Percentiles rank a stretch among this genome's conserved stretches.
Conservation (phyloP, 2,797 vertebrate genomes). For the Thunnus albacares region DNA sequence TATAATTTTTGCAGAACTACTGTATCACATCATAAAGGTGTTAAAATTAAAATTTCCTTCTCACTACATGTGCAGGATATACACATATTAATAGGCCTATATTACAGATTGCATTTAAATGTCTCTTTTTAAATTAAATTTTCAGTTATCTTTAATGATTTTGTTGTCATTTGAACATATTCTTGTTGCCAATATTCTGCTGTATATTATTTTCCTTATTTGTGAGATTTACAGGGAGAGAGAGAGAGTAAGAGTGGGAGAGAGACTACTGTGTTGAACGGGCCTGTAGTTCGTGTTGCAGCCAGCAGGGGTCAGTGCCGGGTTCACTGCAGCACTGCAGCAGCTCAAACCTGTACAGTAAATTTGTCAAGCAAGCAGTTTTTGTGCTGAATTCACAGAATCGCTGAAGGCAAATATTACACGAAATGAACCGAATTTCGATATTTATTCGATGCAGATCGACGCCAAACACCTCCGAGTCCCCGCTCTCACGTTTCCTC, state of each 20-base stretch:
- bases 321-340: slow-evolving; percentile 85
- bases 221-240: background rate
- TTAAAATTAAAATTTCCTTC: background rate
- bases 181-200: background rate
- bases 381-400: slow-evolving; percentile 86
- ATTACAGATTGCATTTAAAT: background rate
- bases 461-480: background rate
- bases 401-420: slow-evolving; percentile 31
- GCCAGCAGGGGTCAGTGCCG: slow-evolving; percentile 76
- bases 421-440: slow-evolving; percentile 41
- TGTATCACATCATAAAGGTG: background rate
- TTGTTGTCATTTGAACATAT: background rate
- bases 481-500: background rate
- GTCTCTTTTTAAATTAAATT: rapidly evolving
- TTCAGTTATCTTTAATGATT: background rate
- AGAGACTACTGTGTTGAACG: background rate
- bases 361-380: slow-evolving; percentile 87
- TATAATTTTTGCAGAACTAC: background rate
- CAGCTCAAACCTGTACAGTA: slow-evolving; percentile 81
- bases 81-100: background rate
- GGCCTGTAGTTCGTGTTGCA: background rate
- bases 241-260: slow-evolving; percentile 4
- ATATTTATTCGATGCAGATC: slow-evolving; percentile 51
- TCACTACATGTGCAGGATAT: background rate
- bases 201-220: background rate